Percentiles rank a stretch among this genome's conserved stretches.
phyloP scores from a whole-genome alignment of 1,140 invertebrate species.

The Ruditapes philippinarum region DNA sequence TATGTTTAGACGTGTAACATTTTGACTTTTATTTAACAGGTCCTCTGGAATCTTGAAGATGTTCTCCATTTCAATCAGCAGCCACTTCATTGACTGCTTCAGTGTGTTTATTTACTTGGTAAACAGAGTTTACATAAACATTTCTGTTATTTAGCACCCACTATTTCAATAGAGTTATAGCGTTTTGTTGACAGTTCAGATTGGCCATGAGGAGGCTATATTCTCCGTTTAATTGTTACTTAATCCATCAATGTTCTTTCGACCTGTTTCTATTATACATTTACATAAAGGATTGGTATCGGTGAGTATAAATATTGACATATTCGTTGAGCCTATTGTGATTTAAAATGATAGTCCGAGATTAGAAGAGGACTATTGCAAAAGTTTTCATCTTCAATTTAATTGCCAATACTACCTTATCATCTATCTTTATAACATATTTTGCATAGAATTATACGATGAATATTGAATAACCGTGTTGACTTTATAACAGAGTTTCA shows the following conservation, averaged over 20 bases:
- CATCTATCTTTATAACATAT: too few relatives aligned
- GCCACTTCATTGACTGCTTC: not conserved
- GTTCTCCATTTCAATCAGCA: not conserved
- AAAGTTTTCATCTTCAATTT: too few relatives aligned
- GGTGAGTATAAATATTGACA: constrained; percentile 43
- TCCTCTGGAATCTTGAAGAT: not conserved
- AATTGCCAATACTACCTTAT: too few relatives aligned
- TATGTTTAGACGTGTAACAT: constrained; percentile 16
- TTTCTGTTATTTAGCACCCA: not conserved
- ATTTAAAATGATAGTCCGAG: constrained; percentile 14
- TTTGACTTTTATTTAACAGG: constrained; percentile 17
- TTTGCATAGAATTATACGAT: too few relatives aligned
- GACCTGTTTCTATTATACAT: constrained; percentile 27
- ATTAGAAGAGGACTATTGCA: not conserved
- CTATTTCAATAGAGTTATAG: not conserved
- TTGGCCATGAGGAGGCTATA: not conserved
- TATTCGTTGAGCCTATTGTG: not conserved
- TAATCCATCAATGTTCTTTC: constrained; percentile 27
- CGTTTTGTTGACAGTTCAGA: not conserved
- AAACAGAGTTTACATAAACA: constrained; percentile 19
- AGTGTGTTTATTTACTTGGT: constrained; percentile 29
- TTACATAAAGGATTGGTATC: constrained; percentile 47
- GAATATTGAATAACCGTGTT: too few relatives aligned
- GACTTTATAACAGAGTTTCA: too few relatives aligned
- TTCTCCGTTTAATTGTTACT: not conserved